Conservation (phyloP, 2,888 invertebrate genomes). For the Drosophila lacicola region DNA sequence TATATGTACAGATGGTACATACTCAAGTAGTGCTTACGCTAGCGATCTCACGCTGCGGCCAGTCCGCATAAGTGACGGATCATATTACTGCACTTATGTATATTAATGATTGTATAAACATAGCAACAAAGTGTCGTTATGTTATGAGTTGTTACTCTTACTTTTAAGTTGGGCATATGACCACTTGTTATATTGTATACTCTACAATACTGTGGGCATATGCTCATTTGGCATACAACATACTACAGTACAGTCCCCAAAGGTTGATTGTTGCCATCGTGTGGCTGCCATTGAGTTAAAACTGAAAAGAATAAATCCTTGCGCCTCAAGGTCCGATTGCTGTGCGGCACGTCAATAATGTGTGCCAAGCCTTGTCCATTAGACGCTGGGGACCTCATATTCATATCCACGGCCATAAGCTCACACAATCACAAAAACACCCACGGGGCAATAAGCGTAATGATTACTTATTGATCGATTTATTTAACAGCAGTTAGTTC, state of each 20-base stretch:
- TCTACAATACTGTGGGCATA: too few species aligned
- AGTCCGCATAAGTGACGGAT: too few species aligned
- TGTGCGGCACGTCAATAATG: constrained; percentile 59
- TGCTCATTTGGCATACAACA: too few species aligned
- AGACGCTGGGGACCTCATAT: constrained; percentile 54
- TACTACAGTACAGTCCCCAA: constrained; percentile 52
- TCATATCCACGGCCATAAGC: constrained; percentile 27
- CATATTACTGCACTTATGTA: too few species aligned
- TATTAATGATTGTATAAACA: too few species aligned
- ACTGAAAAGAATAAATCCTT: constrained; percentile 64
- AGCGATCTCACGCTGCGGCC: too few species aligned
- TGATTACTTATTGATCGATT: constrained; percentile 70
- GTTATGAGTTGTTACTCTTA: too few species aligned
- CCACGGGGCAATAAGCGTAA: constrained; percentile 38
- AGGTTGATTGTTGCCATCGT: constrained; percentile 60
- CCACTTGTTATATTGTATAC: too few species aligned
- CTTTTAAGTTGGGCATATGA: too few species aligned
- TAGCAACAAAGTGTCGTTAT: too few species aligned
- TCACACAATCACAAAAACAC: constrained; percentile 28
- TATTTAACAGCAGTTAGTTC: constrained; percentile 73
- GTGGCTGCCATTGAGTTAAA: constrained; percentile 53
- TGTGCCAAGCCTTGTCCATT: constrained; percentile 38
- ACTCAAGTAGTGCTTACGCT: too few species aligned
- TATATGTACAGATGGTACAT: too few species aligned
- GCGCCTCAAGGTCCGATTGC: constrained; percentile 50